A percentile compares a stretch with the other conserved stretches of the same genome.
These are phyloP conservation scores for Oxyteleia sp. DNA, from an alignment of 2,888 invertebrate species.

Conservation along the genomic window DNA sequence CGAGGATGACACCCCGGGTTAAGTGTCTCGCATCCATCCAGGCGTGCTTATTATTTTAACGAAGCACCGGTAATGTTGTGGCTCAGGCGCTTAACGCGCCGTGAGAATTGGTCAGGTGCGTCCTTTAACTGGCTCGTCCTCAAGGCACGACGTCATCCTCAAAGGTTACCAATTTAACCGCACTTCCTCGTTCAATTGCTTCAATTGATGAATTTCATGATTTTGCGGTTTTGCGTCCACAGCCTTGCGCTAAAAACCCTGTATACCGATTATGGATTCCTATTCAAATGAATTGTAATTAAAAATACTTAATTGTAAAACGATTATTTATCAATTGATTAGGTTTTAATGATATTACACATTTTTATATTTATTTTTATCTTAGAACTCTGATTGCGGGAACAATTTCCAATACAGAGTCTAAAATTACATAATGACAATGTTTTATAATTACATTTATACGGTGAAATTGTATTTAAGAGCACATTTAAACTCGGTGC, in stretches of 20 bases:
- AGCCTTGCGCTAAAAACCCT: slow-evolving; percentile 38
- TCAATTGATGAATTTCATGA: slow-evolving; percentile 82
- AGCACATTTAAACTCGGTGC: too few species aligned
- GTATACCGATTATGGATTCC: too few species aligned
- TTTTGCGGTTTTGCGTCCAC: slow-evolving; percentile 78
- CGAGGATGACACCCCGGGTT: slow-evolving; percentile 33
- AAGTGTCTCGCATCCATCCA: slow-evolving; percentile 72
- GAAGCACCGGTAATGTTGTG: slow-evolving; percentile 80
- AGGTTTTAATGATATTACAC: too few species aligned
- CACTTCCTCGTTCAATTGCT: slow-evolving; percentile 55
- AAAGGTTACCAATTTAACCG: slow-evolving; percentile 57
- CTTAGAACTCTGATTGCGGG: too few species aligned
- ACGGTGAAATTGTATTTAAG: too few species aligned
- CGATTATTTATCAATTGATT: too few species aligned
- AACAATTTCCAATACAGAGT: too few species aligned
- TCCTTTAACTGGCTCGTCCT: slow-evolving; percentile 34
- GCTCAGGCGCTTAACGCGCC: slow-evolving; percentile 82
- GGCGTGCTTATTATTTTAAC: slow-evolving; percentile 81
- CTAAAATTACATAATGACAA: too few species aligned
- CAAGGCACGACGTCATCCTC: slow-evolving; percentile 6
- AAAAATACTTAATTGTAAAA: too few species aligned
- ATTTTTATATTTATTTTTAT: too few species aligned
- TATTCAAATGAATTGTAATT: too few species aligned
- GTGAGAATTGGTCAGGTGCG: slow-evolving; percentile 86
- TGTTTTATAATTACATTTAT: too few species aligned